A percentile compares a stretch with the other conserved stretches of the same genome.
Evolutionary conservation across 2,797 vertebrate genomes (phyloP).

Genomic region (Sebastes trivittatus): DNA sequence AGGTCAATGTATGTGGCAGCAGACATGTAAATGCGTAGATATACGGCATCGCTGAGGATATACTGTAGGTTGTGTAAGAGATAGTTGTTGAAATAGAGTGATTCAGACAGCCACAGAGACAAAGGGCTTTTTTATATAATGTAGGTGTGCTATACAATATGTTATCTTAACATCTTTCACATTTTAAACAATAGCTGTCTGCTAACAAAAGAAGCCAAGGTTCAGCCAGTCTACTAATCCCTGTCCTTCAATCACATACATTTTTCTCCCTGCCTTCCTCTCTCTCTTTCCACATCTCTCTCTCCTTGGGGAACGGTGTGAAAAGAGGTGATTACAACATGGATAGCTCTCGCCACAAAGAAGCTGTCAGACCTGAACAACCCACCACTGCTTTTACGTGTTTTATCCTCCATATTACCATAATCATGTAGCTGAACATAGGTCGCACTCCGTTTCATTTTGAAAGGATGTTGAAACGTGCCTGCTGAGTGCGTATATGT

Average conservation of each 20-base stretch:
- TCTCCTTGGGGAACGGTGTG: slow-evolving; percentile 13
- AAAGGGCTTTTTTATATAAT: neutral
- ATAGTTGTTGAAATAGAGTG: neutral
- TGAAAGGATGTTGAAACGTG: slow-evolving; percentile 19
- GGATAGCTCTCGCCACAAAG: slow-evolving; percentile 21
- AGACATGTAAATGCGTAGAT: slow-evolving; percentile 51
- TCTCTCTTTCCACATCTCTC: neutral
- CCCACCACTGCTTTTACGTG: neutral
- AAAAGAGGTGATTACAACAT: slow-evolving; percentile 28
- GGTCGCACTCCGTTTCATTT: neutral
- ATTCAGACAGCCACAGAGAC: neutral
- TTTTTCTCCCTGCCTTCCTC: neutral
- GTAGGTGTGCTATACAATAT: neutral
- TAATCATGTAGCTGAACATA: slow-evolving; percentile 23
- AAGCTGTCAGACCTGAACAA: slow-evolving; percentile 43
- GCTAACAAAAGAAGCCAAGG: neutral
- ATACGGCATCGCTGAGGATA: neutral
- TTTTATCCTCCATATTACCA: slow-evolving; percentile 27
- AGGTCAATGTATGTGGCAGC: slow-evolving; percentile 50
- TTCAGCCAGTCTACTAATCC: neutral
- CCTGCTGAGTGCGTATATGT: neutral
- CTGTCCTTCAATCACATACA: neutral
- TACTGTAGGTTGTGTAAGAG: neutral
- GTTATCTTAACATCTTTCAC: neutral
- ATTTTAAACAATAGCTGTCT: neutral